Evolutionary conservation across 2,888 invertebrate genomes (phyloP), one percentile per base, ranked within the genome.

Genomic region (Anthophora plumipes): DNA sequence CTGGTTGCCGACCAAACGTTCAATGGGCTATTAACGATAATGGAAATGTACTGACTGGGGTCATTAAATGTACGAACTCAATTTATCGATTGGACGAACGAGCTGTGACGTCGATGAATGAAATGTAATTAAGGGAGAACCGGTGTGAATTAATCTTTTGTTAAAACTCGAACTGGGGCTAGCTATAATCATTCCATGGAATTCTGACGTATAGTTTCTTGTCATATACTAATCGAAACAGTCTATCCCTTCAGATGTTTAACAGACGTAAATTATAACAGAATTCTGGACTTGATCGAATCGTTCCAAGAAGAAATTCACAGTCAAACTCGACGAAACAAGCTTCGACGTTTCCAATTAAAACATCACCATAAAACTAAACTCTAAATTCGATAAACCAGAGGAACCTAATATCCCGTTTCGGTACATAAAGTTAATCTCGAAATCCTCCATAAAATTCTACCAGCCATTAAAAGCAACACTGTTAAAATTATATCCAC

Each of bases 31-130:
- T 67, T 41, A 54, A 5, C n/a, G 12, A 41, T 5, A n/a, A 41
- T 67, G 54, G 67, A 52, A 67, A 67, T 54, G 41, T 54, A n/a
- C 9, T 8, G 25, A 41, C n/a, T 22, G 8, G 41, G 25, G n/a
- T 67, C 52, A 43, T 54, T 67, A 67, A 67, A 67, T 41, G 54
- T 25, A n/a, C 54, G 54, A 57, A 37, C 46, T 68, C 55, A 17
- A 57, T 43, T 14, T 17, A 68, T 68, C 55, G 46, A 68, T 57
- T 37, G 46, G 20, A 43, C 37, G 14, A 37, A 37, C 46, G 37
- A 57, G 14, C 54, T 14, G 5, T 43, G 43, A 20, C 31, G 31
- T 48, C 57, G 68, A 68, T 37, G 68, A 68, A 68, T 55, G 46
- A 43, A 68, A 37, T 17, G 37, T 57, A 57, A 57, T 57, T 31